These are phyloP conservation scores for Lithobates sylvaticus DNA, from an alignment of 2,797 vertebrate genomes.

Conservation along the genomic window DNA sequence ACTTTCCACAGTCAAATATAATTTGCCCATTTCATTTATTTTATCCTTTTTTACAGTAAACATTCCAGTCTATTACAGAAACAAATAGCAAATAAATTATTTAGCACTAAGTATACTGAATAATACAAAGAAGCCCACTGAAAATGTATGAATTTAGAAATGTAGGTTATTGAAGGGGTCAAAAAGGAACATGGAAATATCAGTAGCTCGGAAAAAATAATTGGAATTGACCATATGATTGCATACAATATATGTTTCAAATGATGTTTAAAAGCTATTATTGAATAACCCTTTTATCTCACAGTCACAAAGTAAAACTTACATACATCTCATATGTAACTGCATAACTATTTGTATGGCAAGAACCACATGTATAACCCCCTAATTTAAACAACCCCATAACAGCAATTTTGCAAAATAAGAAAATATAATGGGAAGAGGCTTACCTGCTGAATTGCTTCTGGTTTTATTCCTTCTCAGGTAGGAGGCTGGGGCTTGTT, in stretches of 20 bases:
- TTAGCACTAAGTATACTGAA: too few species aligned
- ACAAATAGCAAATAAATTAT: too few species aligned
- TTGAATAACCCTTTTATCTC: neutral
- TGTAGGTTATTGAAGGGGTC: neutral
- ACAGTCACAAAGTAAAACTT: neutral
- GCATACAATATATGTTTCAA: neutral
- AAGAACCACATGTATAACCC: neutral
- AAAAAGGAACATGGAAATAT: neutral
- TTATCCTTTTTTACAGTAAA: too few species aligned
- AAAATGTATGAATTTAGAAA: too few species aligned
- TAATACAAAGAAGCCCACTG: too few species aligned
- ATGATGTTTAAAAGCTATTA: neutral
- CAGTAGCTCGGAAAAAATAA: neutral
- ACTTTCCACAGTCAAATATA: neutral
- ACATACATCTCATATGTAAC: neutral
- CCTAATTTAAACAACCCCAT: neutral
- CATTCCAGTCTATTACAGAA: too few species aligned
- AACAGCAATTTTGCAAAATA: neutral
- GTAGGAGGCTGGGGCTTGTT: constrained; percentile 40
- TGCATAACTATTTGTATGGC: neutral
- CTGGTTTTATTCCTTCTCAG: constrained; percentile 39
- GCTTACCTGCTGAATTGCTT: constrained; percentile 47
- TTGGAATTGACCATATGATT: neutral
- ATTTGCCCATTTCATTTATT: too few species aligned
- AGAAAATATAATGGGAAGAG: neutral